Evolutionary conservation across 2,888 invertebrate genomes (phyloP), one percentile per base, ranked within the genome.

Genomic region (Drosophila lacicola): DNA sequence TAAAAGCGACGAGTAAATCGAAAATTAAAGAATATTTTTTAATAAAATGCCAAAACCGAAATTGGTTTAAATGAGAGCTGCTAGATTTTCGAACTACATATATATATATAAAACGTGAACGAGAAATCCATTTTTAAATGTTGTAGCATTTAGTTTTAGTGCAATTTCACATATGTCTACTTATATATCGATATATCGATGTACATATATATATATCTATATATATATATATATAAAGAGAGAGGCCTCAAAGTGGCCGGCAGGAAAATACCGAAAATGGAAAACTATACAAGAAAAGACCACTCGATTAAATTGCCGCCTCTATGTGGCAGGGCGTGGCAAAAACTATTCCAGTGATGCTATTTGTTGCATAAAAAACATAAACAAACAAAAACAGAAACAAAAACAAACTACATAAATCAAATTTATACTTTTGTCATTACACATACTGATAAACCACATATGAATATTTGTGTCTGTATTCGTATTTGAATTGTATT

Each of bases 131-230:
- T 87, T 89, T 89, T 88, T 89, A 82, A 85, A 86, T 89, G 89
- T 89, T 89, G 85, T 86, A 86, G 86, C 76, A 82, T 85, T 80
- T 86, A 86, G 88, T 88, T 85, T 74, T 86, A 86, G 86, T 86
- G 89, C 88, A 86, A 86, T 86, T 86, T 89, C 85, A 87, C 82
- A 77, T 68, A 81, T 80, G 77, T 79, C 80, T 84, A 89, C 74
- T 67, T 71, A 78, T 70, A 60, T 56, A 64, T 70, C 54, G 53
- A 64, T n/a, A 65, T 69, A 70, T 57, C 47, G 36, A 57, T 55
- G 51, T 54, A 50, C 51, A 61, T 41, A 19, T 42, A 49, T 58
- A 50, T 44, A 56, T 46, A 34, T 45, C 45, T 54, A 42, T 70
- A 46, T 47, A 64, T 4, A 21, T 21, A 4, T 42, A 45, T 54